Percentiles rank a stretch among this genome's conserved stretches.
phyloP scores from a whole-genome alignment of 2,888 invertebrate genomes.

The Trichacis sp. region DNA sequence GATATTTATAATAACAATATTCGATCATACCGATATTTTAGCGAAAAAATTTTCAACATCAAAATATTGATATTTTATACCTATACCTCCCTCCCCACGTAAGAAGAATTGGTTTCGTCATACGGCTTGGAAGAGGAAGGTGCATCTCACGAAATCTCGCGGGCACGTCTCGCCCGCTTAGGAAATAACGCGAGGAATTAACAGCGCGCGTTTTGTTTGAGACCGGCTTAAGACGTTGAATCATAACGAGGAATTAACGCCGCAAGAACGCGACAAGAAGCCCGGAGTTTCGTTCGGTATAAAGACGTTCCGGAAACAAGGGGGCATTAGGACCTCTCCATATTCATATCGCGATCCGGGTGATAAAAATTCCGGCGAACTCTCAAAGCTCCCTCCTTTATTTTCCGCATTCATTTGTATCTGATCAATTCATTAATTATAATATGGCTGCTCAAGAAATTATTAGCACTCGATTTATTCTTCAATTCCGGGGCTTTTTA shows the following conservation, averaged over 20 bases:
- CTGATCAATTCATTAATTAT: not conserved
- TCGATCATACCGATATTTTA: no score
- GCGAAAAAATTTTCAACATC: no score
- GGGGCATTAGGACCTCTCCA: slow-evolving; percentile 58
- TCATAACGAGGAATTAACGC: slow-evolving; percentile 68
- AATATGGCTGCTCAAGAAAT: not conserved
- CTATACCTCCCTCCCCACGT: no score
- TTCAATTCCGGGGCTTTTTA: no score
- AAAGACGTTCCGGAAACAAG: slow-evolving; percentile 55
- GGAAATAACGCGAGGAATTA: slow-evolving; percentile 53
- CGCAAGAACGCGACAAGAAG: slow-evolving; percentile 59
- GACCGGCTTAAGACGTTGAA: slow-evolving; percentile 68
- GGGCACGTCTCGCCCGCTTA: slow-evolving; percentile 17
- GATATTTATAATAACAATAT: no score
- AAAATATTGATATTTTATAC: no score
- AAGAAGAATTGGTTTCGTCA: no score
- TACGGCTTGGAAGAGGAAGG: no score
- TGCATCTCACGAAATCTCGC: no score
- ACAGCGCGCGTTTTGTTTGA: slow-evolving; percentile 49
- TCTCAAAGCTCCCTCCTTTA: slow-evolving; percentile 35
- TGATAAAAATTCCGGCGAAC: slow-evolving; percentile 45
- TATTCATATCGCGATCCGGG: slow-evolving; percentile 59
- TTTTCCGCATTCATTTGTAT: slow-evolving; percentile 20
- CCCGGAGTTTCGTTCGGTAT: slow-evolving; percentile 53
- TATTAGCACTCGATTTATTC: not conserved